phyloP scores from a whole-genome alignment of 2,113 vertebrate species.

The Notechis scutatus region DNA sequence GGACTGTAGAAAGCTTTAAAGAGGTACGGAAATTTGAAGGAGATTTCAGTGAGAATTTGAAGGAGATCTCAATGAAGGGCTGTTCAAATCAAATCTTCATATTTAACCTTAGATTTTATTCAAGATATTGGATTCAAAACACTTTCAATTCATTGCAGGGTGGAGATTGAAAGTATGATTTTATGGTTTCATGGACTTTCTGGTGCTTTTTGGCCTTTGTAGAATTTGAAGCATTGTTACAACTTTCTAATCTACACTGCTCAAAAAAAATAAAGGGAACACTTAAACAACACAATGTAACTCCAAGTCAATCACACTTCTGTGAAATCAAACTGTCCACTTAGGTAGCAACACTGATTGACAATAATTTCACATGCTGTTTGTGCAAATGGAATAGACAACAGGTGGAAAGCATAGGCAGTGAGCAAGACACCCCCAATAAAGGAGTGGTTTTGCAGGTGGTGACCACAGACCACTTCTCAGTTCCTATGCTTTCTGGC shows the following conservation, averaged over 20 bases:
- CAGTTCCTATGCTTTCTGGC: too few species aligned
- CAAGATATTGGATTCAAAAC: not conserved
- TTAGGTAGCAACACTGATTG: too few species aligned
- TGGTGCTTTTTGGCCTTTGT: not conserved
- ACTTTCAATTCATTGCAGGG: not conserved
- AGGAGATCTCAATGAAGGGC: not conserved
- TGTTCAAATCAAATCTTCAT: not conserved
- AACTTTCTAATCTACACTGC: not conserved
- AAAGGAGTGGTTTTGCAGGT: too few species aligned
- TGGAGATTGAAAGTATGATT: not conserved
- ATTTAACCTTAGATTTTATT: not conserved
- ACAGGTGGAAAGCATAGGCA: too few species aligned
- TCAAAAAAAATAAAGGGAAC: too few species aligned
- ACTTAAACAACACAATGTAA: too few species aligned
- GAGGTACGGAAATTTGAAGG: not conserved
- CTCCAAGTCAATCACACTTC: too few species aligned
- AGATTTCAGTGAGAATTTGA: not conserved
- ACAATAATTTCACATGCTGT: too few species aligned
- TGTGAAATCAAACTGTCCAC: too few species aligned
- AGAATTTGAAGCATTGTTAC: not conserved
- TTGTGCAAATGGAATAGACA: too few species aligned
- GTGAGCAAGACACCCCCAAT: too few species aligned
- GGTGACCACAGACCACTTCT: too few species aligned
- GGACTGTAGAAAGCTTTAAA: not conserved
- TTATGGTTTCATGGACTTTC: not conserved